These are phyloP conservation scores for Ophion ellenae DNA, from an alignment of 2,888 invertebrate species.

Conservation along the genomic window DNA sequence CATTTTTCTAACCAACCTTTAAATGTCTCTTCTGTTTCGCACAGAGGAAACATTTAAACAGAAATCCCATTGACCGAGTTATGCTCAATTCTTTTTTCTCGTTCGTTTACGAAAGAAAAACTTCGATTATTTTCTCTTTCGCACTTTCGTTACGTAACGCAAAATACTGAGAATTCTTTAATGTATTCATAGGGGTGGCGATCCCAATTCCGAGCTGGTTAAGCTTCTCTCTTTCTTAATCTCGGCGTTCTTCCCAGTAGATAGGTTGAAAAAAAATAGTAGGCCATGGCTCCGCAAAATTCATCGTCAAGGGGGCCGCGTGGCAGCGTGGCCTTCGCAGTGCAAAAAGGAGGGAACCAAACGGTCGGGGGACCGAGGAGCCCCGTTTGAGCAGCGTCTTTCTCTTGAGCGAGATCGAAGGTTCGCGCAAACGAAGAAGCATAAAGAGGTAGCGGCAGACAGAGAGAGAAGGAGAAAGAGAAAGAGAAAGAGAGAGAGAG, in stretches of 20 bases:
- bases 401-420: constrained; percentile 49
- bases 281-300: constrained; percentile 76
- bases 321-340: constrained; percentile 70
- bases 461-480: constrained; percentile 50
- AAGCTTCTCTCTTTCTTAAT: constrained; percentile 1
- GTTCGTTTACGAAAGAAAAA: not conserved
- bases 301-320: constrained; percentile 62
- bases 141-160: constrained; percentile 37
- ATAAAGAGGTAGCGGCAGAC: constrained; percentile 23
- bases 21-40: not conserved
- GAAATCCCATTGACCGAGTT: not conserved
- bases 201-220: constrained; percentile 6
- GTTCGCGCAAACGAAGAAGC: constrained; percentile 28
- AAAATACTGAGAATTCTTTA: constrained; percentile 52
- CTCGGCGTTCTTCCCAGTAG: constrained; percentile 4
- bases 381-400: constrained; percentile 36
- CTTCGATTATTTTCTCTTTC: not conserved
- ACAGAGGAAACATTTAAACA: not conserved
- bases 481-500: constrained; percentile 4
- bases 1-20: not conserved
- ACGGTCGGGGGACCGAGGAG: constrained; percentile 62
- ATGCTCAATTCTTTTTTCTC: not conserved
- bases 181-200: constrained; percentile 51
- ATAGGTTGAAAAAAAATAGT: constrained; percentile 61
- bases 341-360: constrained; percentile 54